Percentiles rank a stretch among this genome's conserved stretches.
Evolutionary conservation across 2,113 vertebrate species (phyloP).

Genomic region (Larimichthys crocea): DNA sequence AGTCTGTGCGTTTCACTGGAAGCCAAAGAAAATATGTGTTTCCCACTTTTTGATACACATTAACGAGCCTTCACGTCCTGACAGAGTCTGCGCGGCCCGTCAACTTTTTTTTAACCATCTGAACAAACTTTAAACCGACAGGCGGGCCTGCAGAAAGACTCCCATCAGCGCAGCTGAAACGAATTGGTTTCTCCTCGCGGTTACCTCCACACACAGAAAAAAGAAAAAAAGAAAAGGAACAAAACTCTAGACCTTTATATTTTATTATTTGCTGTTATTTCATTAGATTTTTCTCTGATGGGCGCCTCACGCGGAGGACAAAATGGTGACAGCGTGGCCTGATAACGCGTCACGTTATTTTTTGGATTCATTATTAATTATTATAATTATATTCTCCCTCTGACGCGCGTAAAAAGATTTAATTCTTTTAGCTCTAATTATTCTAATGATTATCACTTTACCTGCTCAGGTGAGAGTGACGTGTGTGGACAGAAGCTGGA

Average conservation of each 20-base stretch:
- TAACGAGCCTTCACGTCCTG: background rate
- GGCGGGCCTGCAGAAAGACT: constrained; percentile 4
- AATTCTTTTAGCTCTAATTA: background rate
- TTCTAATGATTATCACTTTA: background rate
- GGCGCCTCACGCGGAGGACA: background rate
- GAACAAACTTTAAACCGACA: constrained; percentile 47
- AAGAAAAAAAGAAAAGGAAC: background rate
- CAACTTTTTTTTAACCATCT: constrained; percentile 30
- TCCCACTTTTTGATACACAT: constrained; percentile 28
- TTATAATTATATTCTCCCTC: background rate
- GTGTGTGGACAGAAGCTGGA: background rate
- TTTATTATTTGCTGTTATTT: background rate
- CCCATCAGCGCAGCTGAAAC: constrained; percentile 48
- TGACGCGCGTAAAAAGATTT: background rate
- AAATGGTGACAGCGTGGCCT: background rate
- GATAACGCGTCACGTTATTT: background rate
- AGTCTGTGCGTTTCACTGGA: background rate
- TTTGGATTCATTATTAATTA: background rate
- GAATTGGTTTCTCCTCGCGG: constrained; percentile 54
- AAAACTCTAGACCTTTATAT: background rate
- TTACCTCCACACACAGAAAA: constrained; percentile 1
- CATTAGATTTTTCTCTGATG: background rate
- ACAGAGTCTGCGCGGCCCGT: constrained; percentile 23
- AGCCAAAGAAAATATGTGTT: constrained; percentile 26
- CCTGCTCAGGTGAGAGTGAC: constrained; percentile 2